Evolutionary conservation across 2,888 invertebrate species (phyloP).

Genomic region (Netelia fuscicornis): DNA sequence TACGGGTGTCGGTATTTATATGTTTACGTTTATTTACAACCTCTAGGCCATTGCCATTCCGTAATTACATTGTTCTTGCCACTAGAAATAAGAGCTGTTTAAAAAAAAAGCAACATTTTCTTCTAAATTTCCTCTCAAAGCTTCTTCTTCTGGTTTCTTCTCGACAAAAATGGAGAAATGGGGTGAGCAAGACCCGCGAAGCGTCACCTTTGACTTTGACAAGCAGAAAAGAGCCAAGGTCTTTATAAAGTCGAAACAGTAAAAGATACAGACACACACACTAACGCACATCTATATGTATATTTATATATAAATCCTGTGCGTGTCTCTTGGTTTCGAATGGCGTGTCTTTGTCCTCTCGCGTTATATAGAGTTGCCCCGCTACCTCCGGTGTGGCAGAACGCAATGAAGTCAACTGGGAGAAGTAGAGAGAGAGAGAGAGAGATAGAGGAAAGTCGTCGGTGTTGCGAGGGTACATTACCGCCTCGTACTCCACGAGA

Average conservation of each 20-base stretch:
- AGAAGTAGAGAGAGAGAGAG: constrained; percentile 50
- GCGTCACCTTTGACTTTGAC: constrained; percentile 35
- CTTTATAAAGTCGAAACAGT: constrained; percentile 58
- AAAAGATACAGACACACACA: constrained; percentile 5
- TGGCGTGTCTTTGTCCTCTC: constrained; percentile 62
- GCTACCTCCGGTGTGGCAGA: constrained; percentile 50
- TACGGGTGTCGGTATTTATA: neutral
- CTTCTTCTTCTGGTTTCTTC: no score
- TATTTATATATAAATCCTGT: constrained; percentile 42
- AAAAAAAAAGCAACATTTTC: no score
- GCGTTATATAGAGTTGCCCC: constrained; percentile 55
- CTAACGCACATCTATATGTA: neutral
- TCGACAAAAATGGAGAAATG: neutral
- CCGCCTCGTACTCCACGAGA: constrained; percentile 57
- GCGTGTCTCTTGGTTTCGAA: constrained; percentile 60
- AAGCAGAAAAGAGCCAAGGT: constrained; percentile 23
- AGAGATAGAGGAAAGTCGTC: constrained; percentile 48
- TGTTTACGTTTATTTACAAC: neutral
- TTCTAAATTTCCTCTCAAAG: no score
- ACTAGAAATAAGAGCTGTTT: no score
- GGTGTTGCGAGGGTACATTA: constrained; percentile 68
- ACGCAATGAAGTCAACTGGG: constrained; percentile 42
- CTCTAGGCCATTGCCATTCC: neutral
- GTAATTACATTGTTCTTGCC: no score
- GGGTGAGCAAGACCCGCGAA: neutral